phyloP scores from a whole-genome alignment of 2,113 vertebrate genomes.

The Neoarius graeffei region DNA sequence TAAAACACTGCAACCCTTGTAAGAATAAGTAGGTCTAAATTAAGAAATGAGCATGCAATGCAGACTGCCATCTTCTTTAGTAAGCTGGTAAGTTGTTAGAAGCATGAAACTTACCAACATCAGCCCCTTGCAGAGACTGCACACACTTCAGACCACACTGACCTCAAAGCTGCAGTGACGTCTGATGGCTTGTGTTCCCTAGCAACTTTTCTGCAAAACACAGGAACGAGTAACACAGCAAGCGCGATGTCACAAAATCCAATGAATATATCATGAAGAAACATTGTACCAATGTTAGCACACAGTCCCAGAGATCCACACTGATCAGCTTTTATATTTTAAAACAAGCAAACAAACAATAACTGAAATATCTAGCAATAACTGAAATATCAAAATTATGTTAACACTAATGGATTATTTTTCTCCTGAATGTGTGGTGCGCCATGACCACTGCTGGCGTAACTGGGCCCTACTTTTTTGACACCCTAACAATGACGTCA shows the following conservation, averaged over 20 bases:
- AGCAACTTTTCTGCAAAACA: constrained; percentile 43
- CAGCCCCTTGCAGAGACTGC: background rate
- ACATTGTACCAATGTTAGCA: background rate
- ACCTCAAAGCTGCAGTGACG: constrained; percentile 13
- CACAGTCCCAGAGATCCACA: background rate
- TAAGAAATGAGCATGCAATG: constrained; percentile 1
- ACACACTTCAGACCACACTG: constrained; percentile 1
- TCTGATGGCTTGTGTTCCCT: constrained; percentile 35
- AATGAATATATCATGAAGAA: background rate
- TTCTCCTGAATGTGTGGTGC: too few relatives aligned
- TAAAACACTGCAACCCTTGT: background rate
- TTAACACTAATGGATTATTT: too few relatives aligned
- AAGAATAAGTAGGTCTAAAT: background rate
- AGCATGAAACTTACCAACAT: constrained; percentile 31
- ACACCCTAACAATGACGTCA: too few relatives aligned
- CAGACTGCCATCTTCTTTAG: background rate
- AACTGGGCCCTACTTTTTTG: too few relatives aligned
- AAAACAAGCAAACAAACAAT: too few relatives aligned
- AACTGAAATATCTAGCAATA: background rate
- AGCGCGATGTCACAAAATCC: constrained; percentile 13
- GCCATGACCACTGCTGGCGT: too few relatives aligned
- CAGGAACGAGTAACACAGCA: background rate
- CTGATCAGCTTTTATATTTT: background rate
- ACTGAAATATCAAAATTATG: too few relatives aligned
- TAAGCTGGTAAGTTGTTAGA: background rate